phyloP scores from a whole-genome alignment of 2,113 vertebrate genomes.

The Amblyopsis rosae region DNA sequence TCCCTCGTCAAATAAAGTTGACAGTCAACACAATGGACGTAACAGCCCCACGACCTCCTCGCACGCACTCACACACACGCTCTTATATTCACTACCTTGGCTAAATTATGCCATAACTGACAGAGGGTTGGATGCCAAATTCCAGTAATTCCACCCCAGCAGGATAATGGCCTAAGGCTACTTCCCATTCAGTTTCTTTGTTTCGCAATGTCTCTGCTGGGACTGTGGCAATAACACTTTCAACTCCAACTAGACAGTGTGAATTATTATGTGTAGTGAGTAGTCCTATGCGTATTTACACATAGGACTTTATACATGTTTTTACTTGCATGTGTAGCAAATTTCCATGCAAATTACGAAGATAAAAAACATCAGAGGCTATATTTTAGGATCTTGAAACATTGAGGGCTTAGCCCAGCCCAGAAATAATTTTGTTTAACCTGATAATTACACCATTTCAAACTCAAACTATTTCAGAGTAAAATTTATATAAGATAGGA shows the following conservation, averaged over 20 bases:
- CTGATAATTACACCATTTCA: too few relatives aligned
- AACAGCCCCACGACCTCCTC: conserved; percentile 26
- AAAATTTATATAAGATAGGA: too few relatives aligned
- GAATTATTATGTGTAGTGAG: conserved; percentile 6
- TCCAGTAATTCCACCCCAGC: conserved; percentile 53
- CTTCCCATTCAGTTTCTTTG: conserved; percentile 12
- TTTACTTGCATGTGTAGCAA: background rate
- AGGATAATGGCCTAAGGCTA: conserved; percentile 44
- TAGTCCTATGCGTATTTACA: background rate
- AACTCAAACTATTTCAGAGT: too few relatives aligned
- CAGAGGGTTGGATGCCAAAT: conserved; percentile 49
- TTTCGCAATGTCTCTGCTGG: conserved; percentile 15
- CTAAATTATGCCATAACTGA: conserved; percentile 63
- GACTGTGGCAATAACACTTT: conserved; percentile 4
- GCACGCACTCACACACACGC: conserved; percentile 26
- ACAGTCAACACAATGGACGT: conserved; percentile 60
- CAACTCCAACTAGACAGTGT: background rate
- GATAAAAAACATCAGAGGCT: too few relatives aligned
- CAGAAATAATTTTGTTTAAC: too few relatives aligned
- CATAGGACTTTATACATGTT: background rate
- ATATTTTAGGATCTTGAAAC: too few relatives aligned
- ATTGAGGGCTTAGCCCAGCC: too few relatives aligned
- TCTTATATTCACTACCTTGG: conserved; percentile 8
- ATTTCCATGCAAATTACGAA: background rate
- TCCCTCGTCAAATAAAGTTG: conserved; percentile 51